Evolutionary conservation across 2,113 vertebrate species (phyloP).

Genomic region (Alouatta palliata): DNA sequence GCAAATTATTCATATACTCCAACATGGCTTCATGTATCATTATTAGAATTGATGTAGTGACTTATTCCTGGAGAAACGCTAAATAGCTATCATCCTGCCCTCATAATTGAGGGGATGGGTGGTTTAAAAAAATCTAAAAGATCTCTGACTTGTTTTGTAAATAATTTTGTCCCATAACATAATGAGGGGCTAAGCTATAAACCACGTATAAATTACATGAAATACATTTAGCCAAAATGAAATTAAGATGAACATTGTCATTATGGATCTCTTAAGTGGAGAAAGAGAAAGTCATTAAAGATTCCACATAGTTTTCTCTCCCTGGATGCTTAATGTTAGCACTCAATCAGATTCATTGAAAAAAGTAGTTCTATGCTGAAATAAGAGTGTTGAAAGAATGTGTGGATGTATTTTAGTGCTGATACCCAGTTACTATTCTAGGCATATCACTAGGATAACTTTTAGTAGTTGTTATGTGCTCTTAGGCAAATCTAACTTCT

Average conservation of each 20-base stretch:
- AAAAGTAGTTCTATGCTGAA: background rate
- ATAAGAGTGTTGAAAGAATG: background rate
- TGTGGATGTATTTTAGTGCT: background rate
- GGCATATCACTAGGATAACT: background rate
- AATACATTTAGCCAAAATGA: constrained; percentile 24
- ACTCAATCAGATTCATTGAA: background rate
- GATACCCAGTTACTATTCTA: background rate
- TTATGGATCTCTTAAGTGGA: background rate
- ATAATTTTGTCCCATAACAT: background rate
- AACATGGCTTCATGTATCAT: background rate
- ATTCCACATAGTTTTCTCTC: background rate
- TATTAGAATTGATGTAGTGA: background rate
- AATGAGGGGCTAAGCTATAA: background rate
- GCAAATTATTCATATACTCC: background rate
- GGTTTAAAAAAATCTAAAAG: background rate
- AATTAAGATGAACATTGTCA: background rate
- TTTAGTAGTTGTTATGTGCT: background rate
- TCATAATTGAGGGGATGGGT: background rate
- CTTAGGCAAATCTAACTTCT: background rate
- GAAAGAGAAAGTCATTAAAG: background rate
- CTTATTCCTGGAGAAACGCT: background rate
- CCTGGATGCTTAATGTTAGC: too few species aligned
- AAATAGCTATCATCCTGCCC: background rate
- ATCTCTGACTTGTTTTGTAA: background rate
- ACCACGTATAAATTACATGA: background rate